phyloP scores from a whole-genome alignment of 1,140 invertebrate genomes.

The Macrosteles quadrilineatus region DNA sequence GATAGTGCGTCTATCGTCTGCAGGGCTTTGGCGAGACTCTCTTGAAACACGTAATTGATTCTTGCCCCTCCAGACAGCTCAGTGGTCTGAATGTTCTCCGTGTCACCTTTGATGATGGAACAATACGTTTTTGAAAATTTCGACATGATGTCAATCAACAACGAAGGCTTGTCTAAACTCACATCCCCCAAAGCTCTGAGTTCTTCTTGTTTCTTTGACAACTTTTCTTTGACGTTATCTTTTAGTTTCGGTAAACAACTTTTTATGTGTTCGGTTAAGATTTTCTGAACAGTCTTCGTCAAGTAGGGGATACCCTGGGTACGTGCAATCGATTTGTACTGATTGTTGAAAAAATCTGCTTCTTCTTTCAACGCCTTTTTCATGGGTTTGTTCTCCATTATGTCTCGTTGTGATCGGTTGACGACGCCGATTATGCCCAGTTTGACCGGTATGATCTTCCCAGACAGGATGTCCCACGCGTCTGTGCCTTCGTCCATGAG shows the following conservation, averaged over 20 bases:
- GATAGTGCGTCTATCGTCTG: constrained; percentile 64
- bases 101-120: constrained; percentile 67
- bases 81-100: constrained; percentile 68
- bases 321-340: constrained; percentile 64
- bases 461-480: constrained; percentile 71
- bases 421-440: constrained; percentile 79
- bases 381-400: constrained; percentile 63
- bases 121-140: constrained; percentile 71
- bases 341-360: constrained; percentile 60
- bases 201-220: constrained; percentile 63
- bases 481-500: constrained; percentile 78
- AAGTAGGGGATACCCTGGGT: constrained; percentile 64
- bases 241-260: constrained; percentile 68
- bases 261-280: constrained; percentile 69
- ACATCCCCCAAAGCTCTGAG: constrained; percentile 67
- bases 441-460: constrained; percentile 71
- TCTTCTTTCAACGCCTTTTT: constrained; percentile 65
- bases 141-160: constrained; percentile 70
- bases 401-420: constrained; percentile 73
- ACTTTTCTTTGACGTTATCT: constrained; percentile 62
- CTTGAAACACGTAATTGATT: constrained; percentile 75
- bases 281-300: constrained; percentile 62
- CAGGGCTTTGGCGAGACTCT: constrained; percentile 65
- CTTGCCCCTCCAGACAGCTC: constrained; percentile 73
- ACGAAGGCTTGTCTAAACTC: constrained; percentile 62